phyloP scores from a whole-genome alignment of 2,888 invertebrate genomes.

The Eumacrocentrus americanus region DNA sequence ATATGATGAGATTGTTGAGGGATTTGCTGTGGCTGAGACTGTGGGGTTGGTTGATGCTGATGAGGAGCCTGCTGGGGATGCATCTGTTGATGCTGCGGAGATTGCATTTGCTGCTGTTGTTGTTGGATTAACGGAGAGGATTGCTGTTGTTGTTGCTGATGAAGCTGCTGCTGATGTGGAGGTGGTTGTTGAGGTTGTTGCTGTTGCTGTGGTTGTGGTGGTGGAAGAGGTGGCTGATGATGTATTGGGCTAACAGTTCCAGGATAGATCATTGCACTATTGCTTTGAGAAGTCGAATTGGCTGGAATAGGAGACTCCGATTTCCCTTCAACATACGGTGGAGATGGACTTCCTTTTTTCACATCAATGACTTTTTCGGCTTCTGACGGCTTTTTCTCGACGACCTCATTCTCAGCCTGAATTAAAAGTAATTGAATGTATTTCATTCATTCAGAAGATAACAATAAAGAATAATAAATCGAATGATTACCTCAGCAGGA shows the following conservation, averaged over 20 bases:
- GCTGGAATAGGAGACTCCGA: conserved; percentile 43
- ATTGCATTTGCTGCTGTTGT: conserved; percentile 45
- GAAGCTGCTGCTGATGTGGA: conserved; percentile 27
- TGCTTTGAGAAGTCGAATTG: conserved; percentile 36
- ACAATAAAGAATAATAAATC: no score
- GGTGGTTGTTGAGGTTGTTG: conserved; percentile 37
- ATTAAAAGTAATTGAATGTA: conserved; percentile 39
- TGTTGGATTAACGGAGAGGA: conserved; percentile 57
- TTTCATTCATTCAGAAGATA: conserved; percentile 42
- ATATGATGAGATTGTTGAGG: conserved; percentile 24
- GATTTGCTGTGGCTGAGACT: neutral
- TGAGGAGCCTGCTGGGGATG: neutral
- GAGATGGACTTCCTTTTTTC: conserved; percentile 55
- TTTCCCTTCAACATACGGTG: conserved; percentile 53
- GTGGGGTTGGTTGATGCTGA: neutral
- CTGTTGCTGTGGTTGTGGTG: conserved; percentile 46
- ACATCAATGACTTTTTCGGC: conserved; percentile 43
- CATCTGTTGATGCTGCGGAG: conserved; percentile 27
- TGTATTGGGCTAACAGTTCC: conserved; percentile 49
- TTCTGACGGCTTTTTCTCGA: conserved; percentile 51
- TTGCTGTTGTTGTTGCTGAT: neutral
- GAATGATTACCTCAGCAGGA: conserved; percentile 50
- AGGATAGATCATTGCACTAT: conserved; percentile 48
- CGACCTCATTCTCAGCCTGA: conserved; percentile 51
- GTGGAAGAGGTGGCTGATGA: conserved; percentile 52